Evolutionary conservation across 2,888 invertebrate species (phyloP).

Genomic region (Oasisia sp.): DNA sequence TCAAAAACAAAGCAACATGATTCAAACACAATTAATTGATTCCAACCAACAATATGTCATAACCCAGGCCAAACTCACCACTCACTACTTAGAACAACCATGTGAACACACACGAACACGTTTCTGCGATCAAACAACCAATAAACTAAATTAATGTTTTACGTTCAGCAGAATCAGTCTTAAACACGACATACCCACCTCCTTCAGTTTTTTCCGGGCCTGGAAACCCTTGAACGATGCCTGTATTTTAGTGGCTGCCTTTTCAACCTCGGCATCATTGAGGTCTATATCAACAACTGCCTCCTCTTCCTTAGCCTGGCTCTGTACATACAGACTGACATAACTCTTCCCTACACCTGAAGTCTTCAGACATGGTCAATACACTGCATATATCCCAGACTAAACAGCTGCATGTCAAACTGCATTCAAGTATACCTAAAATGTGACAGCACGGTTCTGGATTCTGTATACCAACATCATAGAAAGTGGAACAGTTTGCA

Average conservation of each 20-base stretch:
- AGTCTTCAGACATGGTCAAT: not conserved
- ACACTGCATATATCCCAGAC: not conserved
- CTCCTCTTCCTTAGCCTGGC: constrained; percentile 25
- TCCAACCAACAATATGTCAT: too few relatives aligned
- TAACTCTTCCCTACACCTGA: not conserved
- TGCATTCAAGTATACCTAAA: too few relatives aligned
- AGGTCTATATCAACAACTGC: constrained; percentile 47
- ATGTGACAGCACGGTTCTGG: too few relatives aligned
- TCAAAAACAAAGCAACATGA: too few relatives aligned
- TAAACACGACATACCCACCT: not conserved
- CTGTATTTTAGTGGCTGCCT: constrained; percentile 63
- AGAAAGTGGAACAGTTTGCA: too few relatives aligned
- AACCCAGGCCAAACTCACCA: too few relatives aligned
- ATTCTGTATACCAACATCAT: too few relatives aligned
- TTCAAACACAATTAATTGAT: too few relatives aligned
- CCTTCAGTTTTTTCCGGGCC: constrained; percentile 45
- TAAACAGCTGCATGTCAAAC: too few relatives aligned
- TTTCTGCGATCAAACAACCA: not conserved
- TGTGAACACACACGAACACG: not conserved
- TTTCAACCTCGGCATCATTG: constrained; percentile 45
- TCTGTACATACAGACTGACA: not conserved
- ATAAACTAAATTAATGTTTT: not conserved
- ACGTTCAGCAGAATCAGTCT: not conserved
- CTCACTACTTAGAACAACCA: not conserved
- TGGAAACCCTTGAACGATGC: constrained; percentile 61